Evolutionary conservation across 2,797 vertebrate genomes (phyloP).

Genomic region (Natrix natrix): DNA sequence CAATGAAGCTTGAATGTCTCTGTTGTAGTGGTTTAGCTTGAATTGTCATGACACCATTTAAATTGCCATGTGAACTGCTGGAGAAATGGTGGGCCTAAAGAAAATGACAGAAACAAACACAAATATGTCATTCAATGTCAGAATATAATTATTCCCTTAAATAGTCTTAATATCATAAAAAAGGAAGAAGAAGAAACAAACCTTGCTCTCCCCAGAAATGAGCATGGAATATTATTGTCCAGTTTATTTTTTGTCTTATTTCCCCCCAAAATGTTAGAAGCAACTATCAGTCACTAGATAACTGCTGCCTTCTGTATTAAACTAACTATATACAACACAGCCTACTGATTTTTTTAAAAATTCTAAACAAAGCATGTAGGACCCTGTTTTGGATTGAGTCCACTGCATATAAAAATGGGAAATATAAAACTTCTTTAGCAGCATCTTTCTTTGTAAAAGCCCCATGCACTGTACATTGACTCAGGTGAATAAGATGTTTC

Average conservation of each 20-base stretch:
- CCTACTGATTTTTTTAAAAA: neutral
- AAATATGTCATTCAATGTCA: neutral
- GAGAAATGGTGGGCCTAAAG: slow-evolving; percentile 69
- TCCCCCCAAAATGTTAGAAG: neutral
- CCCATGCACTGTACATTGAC: neutral
- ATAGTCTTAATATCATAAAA: neutral
- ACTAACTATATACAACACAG: neutral
- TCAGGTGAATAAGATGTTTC: neutral
- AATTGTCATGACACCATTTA: slow-evolving; percentile 84
- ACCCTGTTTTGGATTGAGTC: neutral
- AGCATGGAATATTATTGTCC: neutral
- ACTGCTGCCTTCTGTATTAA: neutral
- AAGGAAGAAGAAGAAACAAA: neutral
- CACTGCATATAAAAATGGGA: neutral
- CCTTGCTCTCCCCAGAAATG: neutral
- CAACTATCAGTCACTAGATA: neutral
- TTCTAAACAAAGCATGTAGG: neutral
- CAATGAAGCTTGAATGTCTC: slow-evolving; percentile 66
- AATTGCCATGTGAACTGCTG: slow-evolving; percentile 70
- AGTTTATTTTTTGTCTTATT: neutral
- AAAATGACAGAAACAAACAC: slow-evolving; percentile 34
- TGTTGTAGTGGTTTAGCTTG: slow-evolving; percentile 83
- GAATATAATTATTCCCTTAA: neutral
- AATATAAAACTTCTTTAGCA: neutral
- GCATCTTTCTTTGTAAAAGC: neutral